Percentiles rank a stretch among this genome's conserved stretches.
Conservation (phyloP, 2,888 invertebrate genomes). For the Thyatira batis region DNA sequence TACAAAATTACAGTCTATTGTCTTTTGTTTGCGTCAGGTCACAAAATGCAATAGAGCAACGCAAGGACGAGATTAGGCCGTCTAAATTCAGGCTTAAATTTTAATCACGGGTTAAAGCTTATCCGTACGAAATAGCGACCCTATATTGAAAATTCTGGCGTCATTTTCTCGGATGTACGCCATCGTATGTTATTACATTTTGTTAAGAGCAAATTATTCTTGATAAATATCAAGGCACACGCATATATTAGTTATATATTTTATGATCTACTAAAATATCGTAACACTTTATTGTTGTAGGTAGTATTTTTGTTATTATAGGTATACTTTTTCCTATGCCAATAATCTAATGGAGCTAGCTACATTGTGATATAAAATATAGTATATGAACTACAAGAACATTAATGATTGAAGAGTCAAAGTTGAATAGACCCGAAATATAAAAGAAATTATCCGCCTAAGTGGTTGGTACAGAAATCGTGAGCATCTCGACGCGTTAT, state of each 20-base stretch:
- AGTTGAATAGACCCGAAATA: slow-evolving; percentile 18
- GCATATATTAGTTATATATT: too few relatives aligned
- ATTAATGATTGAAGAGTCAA: slow-evolving; percentile 9
- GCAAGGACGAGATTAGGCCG: slow-evolving; percentile 70
- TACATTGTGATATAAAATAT: slow-evolving; percentile 2
- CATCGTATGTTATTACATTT: slow-evolving; percentile 38
- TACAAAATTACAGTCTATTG: slow-evolving; percentile 61
- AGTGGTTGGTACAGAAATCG: slow-evolving; percentile 52
- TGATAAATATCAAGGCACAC: too few relatives aligned
- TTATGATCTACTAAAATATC: too few relatives aligned
- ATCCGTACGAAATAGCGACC: slow-evolving; percentile 50
- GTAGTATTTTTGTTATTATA: too few relatives aligned
- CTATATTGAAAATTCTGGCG: slow-evolving; percentile 62
- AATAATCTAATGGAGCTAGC: background rate
- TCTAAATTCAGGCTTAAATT: slow-evolving; percentile 76
- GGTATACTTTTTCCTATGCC: background rate
- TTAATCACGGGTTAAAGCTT: slow-evolving; percentile 68
- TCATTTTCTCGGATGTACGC: slow-evolving; percentile 61
- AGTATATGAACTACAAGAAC: slow-evolving; percentile 4
- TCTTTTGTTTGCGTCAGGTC: slow-evolving; percentile 56
- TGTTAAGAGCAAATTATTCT: too few relatives aligned
- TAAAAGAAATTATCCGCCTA: slow-evolving; percentile 40
- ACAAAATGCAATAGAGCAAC: slow-evolving; percentile 68
- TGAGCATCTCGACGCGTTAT: slow-evolving; percentile 59
- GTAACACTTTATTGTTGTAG: background rate